These are phyloP conservation scores for Stercorarius parasiticus DNA, from an alignment of 2,113 vertebrate genomes.

Conservation along the genomic window DNA sequence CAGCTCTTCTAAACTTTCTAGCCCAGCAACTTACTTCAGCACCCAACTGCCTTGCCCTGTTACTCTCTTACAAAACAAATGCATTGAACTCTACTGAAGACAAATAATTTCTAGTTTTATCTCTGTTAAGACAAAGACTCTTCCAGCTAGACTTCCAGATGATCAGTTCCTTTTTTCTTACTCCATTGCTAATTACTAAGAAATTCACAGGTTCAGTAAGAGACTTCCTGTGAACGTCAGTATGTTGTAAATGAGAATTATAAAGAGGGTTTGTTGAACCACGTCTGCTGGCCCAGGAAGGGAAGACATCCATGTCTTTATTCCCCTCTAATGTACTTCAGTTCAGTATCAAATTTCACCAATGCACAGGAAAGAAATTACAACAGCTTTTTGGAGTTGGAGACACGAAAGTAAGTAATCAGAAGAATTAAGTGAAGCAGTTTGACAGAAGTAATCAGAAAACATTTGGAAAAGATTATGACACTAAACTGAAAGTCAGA, in stretches of 20 bases:
- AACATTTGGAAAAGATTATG: background rate
- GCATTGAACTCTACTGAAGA: background rate
- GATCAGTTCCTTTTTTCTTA: background rate
- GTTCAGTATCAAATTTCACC: background rate
- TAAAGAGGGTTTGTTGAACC: background rate
- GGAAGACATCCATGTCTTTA: background rate
- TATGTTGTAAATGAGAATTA: background rate
- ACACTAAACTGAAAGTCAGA: background rate
- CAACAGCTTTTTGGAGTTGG: background rate
- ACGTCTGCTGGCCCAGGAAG: background rate
- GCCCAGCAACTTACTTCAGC: background rate
- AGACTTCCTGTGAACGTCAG: background rate
- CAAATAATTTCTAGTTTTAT: background rate
- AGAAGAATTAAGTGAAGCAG: background rate
- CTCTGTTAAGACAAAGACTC: background rate
- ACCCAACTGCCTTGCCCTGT: background rate
- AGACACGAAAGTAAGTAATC: background rate
- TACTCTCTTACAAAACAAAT: background rate
- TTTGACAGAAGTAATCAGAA: background rate
- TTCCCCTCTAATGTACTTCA: background rate
- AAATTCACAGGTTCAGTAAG: background rate
- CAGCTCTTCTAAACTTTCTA: background rate
- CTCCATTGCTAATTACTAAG: background rate
- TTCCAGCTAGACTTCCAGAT: background rate
- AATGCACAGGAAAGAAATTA: background rate